These are phyloP conservation scores for Drosophila repleta DNA, from an alignment of 1,140 invertebrate species.

Conservation along the genomic window DNA sequence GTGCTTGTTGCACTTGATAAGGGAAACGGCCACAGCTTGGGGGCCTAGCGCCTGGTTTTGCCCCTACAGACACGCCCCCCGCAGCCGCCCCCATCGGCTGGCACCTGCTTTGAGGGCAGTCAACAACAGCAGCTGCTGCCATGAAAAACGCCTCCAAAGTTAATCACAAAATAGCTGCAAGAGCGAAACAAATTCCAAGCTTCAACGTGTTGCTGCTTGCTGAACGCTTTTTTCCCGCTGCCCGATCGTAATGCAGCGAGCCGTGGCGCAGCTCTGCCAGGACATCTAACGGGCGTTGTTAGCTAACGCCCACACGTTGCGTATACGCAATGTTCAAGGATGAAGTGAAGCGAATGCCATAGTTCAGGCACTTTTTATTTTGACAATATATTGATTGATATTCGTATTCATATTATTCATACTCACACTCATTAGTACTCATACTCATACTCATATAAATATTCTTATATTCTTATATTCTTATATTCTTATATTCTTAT, in stretches of 20 bases:
- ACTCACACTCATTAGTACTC: no score
- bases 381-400: no score
- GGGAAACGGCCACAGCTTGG: slow-evolving; percentile 1
- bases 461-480: no score
- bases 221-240: not conserved
- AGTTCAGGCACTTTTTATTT: no score
- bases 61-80: no score
- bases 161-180: slow-evolving; percentile 52
- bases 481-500: no score
- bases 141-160: slow-evolving; percentile 42
- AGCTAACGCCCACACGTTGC: slow-evolving; percentile 21
- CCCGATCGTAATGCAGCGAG: not conserved
- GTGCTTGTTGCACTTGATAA: slow-evolving; percentile 35
- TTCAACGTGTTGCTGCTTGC: slow-evolving; percentile 57
- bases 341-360: not conserved
- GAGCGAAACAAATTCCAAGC: slow-evolving; percentile 57
- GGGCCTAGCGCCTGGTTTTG: not conserved
- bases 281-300: no score
- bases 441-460: no score
- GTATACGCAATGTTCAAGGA: slow-evolving; percentile 54
- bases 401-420: no score
- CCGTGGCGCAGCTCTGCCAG: no score
- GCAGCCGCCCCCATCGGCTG: not conserved
- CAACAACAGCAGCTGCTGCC: slow-evolving; percentile 36
- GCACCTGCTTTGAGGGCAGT: not conserved